A percentile compares a stretch with the other conserved stretches of the same genome.
phyloP scores from a whole-genome alignment of 2,888 invertebrate species.

The Microchrysa polita region DNA sequence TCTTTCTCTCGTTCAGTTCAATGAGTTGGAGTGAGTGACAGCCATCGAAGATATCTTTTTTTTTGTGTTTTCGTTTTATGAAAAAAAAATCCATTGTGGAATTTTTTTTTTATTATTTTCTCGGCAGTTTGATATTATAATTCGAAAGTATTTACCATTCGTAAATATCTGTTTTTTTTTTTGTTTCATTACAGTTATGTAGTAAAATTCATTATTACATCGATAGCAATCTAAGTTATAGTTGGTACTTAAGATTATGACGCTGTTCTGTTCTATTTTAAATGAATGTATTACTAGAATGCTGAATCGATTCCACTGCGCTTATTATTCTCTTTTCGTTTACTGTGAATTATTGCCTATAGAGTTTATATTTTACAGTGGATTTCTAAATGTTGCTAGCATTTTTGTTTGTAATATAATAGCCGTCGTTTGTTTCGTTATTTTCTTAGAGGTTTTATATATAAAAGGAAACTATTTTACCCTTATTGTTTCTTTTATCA shows the following conservation, averaged over 20 bases:
- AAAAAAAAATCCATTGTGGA: too few species aligned
- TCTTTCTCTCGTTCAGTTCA: not conserved
- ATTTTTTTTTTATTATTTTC: slow-evolving; percentile 18
- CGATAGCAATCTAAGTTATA: not conserved
- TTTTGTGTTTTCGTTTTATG: not conserved
- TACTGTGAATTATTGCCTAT: slow-evolving; percentile 21
- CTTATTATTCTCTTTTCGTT: not conserved
- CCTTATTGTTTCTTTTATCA: slow-evolving; percentile 49
- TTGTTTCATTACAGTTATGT: not conserved
- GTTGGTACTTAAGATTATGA: not conserved
- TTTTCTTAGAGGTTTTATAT: slow-evolving; percentile 40
- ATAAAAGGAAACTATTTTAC: slow-evolving; percentile 51
- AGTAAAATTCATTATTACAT: not conserved
- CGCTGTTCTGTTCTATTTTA: not conserved
- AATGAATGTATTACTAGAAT: too few species aligned
- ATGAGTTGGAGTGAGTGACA: not conserved
- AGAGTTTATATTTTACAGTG: slow-evolving; percentile 24
- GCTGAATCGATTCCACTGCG: not conserved
- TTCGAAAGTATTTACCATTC: not conserved
- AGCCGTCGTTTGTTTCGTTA: slow-evolving; percentile 18
- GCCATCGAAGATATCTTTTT: not conserved
- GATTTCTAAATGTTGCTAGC: not conserved
- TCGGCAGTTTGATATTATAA: slow-evolving; percentile 36
- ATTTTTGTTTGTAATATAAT: slow-evolving; percentile 48
- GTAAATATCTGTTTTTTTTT: not conserved